These are phyloP conservation scores for Cataglyphis rosenhaueri DNA, from an alignment of 2,888 invertebrate genomes.

Conservation along the genomic window DNA sequence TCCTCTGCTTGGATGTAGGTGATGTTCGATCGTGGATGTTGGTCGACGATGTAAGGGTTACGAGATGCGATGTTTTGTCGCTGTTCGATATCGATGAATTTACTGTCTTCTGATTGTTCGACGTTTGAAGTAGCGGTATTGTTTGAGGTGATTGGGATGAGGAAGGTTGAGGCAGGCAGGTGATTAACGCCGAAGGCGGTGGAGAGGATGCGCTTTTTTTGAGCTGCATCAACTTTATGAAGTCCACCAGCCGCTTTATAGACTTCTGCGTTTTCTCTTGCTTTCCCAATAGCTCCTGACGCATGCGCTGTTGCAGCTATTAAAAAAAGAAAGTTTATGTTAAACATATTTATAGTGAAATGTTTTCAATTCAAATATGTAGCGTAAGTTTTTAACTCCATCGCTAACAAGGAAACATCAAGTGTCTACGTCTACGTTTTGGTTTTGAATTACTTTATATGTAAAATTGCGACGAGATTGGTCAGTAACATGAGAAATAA, in stretches of 20 bases:
- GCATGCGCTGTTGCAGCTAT: slow-evolving; percentile 82
- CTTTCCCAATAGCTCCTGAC: slow-evolving; percentile 82
- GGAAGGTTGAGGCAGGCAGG: slow-evolving; percentile 82
- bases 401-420: slow-evolving; percentile 22
- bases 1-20: slow-evolving; percentile 73
- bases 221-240: slow-evolving; percentile 82
- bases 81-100: slow-evolving; percentile 63
- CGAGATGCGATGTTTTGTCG: slow-evolving; percentile 65
- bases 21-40: slow-evolving; percentile 76
- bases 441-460: neutral
- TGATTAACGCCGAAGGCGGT: slow-evolving; percentile 78
- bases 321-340: slow-evolving; percentile 43
- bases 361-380: neutral
- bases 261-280: slow-evolving; percentile 84
- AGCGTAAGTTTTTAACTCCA: neutral
- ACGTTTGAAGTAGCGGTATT: slow-evolving; percentile 69
- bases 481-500: neutral
- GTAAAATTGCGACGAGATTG: neutral
- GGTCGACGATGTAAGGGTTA: slow-evolving; percentile 74
- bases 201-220: slow-evolving; percentile 75
- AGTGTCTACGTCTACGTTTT: neutral
- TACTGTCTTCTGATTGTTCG: slow-evolving; percentile 68
- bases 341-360: neutral
- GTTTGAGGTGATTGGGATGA: slow-evolving; percentile 82
- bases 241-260: slow-evolving; percentile 84